A percentile compares a stretch with the other conserved stretches of the same genome.
These are phyloP conservation scores for Patagioenas fasciata DNA, from an alignment of 2,113 vertebrate genomes.

Conservation along the genomic window DNA sequence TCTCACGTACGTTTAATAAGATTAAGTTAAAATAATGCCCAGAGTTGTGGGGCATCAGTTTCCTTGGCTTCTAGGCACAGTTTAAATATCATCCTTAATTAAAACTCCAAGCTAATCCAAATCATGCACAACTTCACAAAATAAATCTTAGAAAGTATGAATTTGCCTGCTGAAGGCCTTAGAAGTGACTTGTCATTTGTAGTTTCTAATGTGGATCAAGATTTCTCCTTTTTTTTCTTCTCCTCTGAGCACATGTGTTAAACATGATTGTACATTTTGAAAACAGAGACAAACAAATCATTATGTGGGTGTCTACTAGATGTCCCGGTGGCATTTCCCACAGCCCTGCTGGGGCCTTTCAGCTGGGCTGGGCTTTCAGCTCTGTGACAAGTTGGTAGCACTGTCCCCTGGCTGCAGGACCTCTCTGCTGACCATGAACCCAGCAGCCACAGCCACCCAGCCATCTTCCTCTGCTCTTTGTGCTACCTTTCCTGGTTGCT, in stretches of 20 bases:
- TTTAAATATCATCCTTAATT: slow-evolving; percentile 16
- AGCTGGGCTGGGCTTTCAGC: background rate
- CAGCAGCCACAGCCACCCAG: background rate
- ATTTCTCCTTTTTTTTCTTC: background rate
- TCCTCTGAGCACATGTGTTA: background rate
- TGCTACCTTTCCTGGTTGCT: background rate
- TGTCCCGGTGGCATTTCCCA: background rate
- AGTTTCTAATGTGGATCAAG: background rate
- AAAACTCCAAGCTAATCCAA: background rate
- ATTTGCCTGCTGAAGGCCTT: background rate
- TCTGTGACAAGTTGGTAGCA: background rate
- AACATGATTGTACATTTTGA: background rate
- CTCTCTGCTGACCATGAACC: background rate
- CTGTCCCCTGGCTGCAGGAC: background rate
- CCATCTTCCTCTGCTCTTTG: fast-evolving
- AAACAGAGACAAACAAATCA: background rate
- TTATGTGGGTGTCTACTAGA: background rate
- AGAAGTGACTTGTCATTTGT: background rate
- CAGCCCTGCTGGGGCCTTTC: background rate
- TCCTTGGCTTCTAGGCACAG: background rate
- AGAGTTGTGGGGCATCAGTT: background rate
- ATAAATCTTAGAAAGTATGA: background rate
- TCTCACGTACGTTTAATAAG: background rate
- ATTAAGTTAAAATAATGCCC: background rate
- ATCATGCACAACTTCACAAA: background rate